phyloP scores from a whole-genome alignment of 1,140 invertebrate species.

The Rhopalosiphum padi region DNA sequence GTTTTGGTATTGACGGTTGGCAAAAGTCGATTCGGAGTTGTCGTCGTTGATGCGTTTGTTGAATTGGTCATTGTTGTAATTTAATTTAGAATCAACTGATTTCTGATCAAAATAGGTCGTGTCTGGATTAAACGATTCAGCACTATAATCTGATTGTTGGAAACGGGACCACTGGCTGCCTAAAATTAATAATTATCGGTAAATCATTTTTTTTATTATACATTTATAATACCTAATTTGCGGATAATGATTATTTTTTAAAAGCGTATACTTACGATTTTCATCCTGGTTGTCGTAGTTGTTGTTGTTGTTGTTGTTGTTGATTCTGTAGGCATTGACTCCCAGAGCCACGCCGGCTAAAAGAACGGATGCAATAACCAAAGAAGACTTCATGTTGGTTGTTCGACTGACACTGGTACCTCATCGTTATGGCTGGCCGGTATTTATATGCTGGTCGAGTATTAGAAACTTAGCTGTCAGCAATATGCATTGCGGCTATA shows the following conservation, averaged over 20 bases:
- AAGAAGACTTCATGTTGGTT: slow-evolving; percentile 12
- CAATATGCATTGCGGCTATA: background rate
- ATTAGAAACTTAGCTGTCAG: background rate
- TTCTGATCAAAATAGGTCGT: background rate
- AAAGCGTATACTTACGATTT: background rate
- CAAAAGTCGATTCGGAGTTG: background rate
- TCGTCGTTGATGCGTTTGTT: background rate
- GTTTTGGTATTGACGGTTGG: background rate
- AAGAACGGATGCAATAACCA: background rate
- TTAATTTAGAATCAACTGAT: background rate
- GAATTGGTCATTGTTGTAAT: background rate
- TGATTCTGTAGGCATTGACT: background rate
- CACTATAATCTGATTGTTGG: background rate
- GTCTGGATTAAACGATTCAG: background rate
- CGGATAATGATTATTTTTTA: background rate
- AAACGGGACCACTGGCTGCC: background rate
- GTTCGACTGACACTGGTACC: background rate
- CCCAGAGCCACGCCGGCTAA: background rate
- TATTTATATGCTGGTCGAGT: slow-evolving; percentile 9
- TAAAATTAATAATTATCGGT: background rate
- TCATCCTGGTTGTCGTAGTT: background rate
- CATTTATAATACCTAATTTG: background rate
- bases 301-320: background rate
- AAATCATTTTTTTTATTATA: background rate
- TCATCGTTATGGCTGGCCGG: background rate